Percentiles rank a stretch among this genome's conserved stretches.
phyloP scores from a whole-genome alignment of 2,888 invertebrate genomes.

The Perizoma affinitatum region DNA sequence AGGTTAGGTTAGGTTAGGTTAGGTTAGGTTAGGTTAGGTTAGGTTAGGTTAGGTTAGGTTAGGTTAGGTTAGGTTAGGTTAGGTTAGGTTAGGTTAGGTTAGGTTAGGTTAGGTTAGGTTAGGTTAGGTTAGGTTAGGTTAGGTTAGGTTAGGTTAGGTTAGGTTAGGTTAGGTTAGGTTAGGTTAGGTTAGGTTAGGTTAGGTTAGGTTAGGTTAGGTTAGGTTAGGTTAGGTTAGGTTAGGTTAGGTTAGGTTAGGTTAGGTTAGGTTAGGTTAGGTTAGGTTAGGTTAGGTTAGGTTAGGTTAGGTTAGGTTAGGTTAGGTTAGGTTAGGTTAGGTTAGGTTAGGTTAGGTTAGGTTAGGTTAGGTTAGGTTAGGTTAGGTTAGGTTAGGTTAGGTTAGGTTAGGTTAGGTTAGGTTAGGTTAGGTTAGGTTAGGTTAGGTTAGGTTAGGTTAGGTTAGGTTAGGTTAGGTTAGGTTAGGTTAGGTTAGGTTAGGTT shows the following conservation, averaged over 20 bases:
- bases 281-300: slow-evolving; percentile 1
- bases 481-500: slow-evolving; percentile 1
- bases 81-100: slow-evolving; percentile 1
- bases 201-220: slow-evolving; percentile 1
- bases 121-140: slow-evolving; percentile 1
- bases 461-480: slow-evolving; percentile 1
- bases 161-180: slow-evolving; percentile 1
- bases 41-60: slow-evolving; percentile 1
- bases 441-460: slow-evolving; percentile 1
- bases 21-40: slow-evolving; percentile 1
- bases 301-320: slow-evolving; percentile 1
- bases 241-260: slow-evolving; percentile 1
- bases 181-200: slow-evolving; percentile 1
- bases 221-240: slow-evolving; percentile 1
- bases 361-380: slow-evolving; percentile 1
- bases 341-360: slow-evolving; percentile 1
- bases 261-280: slow-evolving; percentile 1
- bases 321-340: slow-evolving; percentile 1
- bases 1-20: slow-evolving; percentile 1
- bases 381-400: slow-evolving; percentile 1
- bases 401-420: slow-evolving; percentile 1
- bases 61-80: slow-evolving; percentile 1
- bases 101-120: slow-evolving; percentile 1
- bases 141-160: slow-evolving; percentile 1
- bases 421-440: slow-evolving; percentile 1